Evolutionary conservation across 64 coral and sea anemone genomes (phyloP), one percentile per base, ranked within the genome.

Genomic region (Platygyra sinensis): DNA sequence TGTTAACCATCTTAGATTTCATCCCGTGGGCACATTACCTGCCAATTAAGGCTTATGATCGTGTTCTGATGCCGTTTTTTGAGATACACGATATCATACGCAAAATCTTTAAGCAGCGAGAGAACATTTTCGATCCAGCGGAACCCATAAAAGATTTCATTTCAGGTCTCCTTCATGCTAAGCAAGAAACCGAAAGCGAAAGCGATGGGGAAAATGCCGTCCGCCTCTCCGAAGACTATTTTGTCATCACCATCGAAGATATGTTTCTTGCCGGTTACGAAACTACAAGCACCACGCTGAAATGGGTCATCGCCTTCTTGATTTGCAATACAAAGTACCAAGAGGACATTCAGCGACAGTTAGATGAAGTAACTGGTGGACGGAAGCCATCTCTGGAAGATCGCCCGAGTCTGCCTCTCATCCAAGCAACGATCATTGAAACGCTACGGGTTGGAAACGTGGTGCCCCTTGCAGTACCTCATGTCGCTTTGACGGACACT

Each of bases 251-350:
- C 52, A 32, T 88, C 13, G 8, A 88, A 24, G 86, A 88, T 24
- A 88, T 88, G 86, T 88, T 88, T 14, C 4, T 60, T n/a, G 86
- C 72, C 12, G 86, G 86, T 0, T 88, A 76, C 14, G 86, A 88
- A 32, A 88, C 86, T 30, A 88, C 86, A 24, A 88, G 86, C 51
- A 88, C 86, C 19, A 39, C 86, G 24, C 15, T 88, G 72, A 55
- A 52, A 39, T 88, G 71, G 67, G 86, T 74, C 10, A 76, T 88
- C 15, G 52, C 72, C 30, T 75, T 74, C 72, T 59, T 88, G 14
- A 50, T 76, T 14, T 17, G 30, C 7, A 32, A 75, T 52, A 72
- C 86, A 2, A 19, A 74, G 16, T 76, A 38, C 28, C 86, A 88
- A 76, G 29, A 61, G 19, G 72, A 76, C 6, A 76, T 88, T 62